phyloP scores from a whole-genome alignment of 2,113 vertebrate genomes.

The Gadus macrocephalus region DNA sequence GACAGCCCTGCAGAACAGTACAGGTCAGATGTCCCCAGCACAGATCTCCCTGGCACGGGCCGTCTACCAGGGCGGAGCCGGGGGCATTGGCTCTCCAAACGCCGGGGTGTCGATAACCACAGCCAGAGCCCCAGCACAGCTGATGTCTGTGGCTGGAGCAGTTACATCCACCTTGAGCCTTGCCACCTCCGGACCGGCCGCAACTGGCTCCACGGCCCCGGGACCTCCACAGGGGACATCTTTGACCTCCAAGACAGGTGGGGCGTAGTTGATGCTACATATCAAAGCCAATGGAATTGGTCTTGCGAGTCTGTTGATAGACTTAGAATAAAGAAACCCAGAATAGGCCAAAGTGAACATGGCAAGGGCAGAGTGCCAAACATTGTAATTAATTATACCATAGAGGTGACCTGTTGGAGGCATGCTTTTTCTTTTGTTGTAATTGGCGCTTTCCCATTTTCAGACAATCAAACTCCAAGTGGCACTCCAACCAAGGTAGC shows the following conservation, averaged over 20 bases:
- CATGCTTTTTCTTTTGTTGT: not conserved
- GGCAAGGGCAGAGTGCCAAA: no score
- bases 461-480: constrained; percentile 70
- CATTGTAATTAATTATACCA: no score
- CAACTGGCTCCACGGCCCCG: constrained; percentile 70
- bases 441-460: not conserved
- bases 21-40: constrained; percentile 38
- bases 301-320: not conserved
- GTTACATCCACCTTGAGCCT: constrained; percentile 66
- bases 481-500: constrained; percentile 53
- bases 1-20: constrained; percentile 42
- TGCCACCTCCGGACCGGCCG: constrained; percentile 68
- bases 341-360: no score
- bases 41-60: constrained; percentile 69
- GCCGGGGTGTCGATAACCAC: constrained; percentile 72
- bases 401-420: no score
- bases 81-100: constrained; percentile 64
- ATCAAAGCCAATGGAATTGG: no score
- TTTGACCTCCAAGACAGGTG: constrained; percentile 75
- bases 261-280: no score
- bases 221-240: constrained; percentile 69
- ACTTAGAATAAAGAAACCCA: not conserved
- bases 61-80: constrained; percentile 68
- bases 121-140: constrained; percentile 63
- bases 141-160: constrained; percentile 68